Evolutionary conservation across 2,888 invertebrate species (phyloP), one percentile per base, ranked within the genome.

Genomic region (Zootermopsis nevadensis): DNA sequence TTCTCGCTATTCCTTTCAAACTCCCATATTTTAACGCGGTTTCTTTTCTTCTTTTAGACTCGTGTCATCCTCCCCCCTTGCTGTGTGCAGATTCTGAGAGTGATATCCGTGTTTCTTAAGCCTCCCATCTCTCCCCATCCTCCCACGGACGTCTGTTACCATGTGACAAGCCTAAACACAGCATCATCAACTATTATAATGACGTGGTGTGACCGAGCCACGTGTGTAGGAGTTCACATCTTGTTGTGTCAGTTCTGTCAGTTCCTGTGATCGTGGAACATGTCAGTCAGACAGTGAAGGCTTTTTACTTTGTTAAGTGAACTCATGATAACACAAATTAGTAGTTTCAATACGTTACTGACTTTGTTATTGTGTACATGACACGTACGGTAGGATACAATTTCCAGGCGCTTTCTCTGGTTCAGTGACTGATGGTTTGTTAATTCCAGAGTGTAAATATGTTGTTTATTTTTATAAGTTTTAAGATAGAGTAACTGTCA

Each of bases 191-290:
- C 33, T 74, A 38, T 38, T 38, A 69, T 31, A 69, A 69, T 69
- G 69, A 69, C 69, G 42, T 74, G 74, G 74, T 74, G 38, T 38
- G 38, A 10, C 74, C n/a, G 60, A 74, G 66, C 79, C 79, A 79
- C 79, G 79, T 79, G 79, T 77, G 79, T 79, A 79, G 79, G 79
- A 79, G 79, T 60, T 60, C 74, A 74, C 74, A 38, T 74, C 74
- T 74, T 69, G 67, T 67, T 67, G 69, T 69, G 74, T 74, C 74
- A 74, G 74, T 74, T 35, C 74, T 74, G 74, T 74, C 74, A 74
- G 74, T n/a, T 12, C n/a, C 38, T 24, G 8, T 38, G n/a, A 30
- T 35, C 15, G 74, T 74, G 74, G 22, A 24, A 74, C 74, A 74
- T 74, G 38, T 60, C 60, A 60, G 38, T 60, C 60, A 60, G 8